Base-by-base conservation (phyloP, 2,113 vertebrate species). In the Mirounga angustirostris region DNA sequence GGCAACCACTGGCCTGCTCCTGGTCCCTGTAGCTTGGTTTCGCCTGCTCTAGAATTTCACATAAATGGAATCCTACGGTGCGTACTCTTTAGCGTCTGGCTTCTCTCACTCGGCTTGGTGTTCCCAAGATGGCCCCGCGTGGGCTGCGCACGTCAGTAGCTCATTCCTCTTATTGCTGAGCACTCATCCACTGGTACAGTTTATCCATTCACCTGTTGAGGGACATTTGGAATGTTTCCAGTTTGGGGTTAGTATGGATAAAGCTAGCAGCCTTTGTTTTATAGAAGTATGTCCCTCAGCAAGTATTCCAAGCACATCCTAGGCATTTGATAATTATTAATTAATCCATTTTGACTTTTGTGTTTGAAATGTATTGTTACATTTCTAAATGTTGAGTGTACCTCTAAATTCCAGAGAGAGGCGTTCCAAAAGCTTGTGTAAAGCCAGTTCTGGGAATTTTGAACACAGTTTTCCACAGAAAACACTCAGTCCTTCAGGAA, bases 281-380 rank as follows among this genome's bases (percentile, higher is more conserved):
- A 22, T 74, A 63, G 59, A 84, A 84, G 10, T 79, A 16, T 46
- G 65, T 56, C 63, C 52, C 58, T 92, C 50, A 13, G 22, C 69
- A 30, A 86, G 26, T 63, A 26, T 87, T 73, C 30, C 50, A 94
- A 61, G n/a, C 4, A 69, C 40, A 18, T 81, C 36, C 26, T 56
- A 14, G 69, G 7, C 30, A 43, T 40, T 54, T 30, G 2, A 73
- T 81, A 82, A 82, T 91, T 63, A 93, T 61, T 86, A 52, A 71
- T 81, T 46, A 65, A 43, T 74, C 52, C 59, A 83, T 36, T 94
- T 95, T 81, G 0, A 76, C 40, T 89, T 94, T 63, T 61, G 33
- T 74, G 74, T 76, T 80, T 88, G 71, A 93, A 88, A 33, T 56
- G 3, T 89, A 78, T 74, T 69, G 4, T 96, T 95, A 76, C 71